Base-by-base conservation (phyloP, 2,888 invertebrate species). In the Coenonympha arcania region DNA sequence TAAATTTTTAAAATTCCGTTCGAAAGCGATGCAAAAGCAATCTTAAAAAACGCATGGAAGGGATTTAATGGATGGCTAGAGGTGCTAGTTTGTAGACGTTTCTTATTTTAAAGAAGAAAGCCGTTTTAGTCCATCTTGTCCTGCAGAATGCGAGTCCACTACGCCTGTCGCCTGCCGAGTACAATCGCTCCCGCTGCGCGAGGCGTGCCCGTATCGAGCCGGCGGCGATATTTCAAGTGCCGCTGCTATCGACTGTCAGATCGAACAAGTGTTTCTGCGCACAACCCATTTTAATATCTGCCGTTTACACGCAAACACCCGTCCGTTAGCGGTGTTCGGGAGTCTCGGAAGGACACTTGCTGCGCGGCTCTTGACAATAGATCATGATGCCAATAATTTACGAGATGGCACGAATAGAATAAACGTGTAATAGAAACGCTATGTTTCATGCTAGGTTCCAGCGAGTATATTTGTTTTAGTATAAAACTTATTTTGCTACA, bases 191-290 rank as follows among this genome's bases (percentile, higher is more conserved):
- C 79, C 75, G 76, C 76, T 76, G 78, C 63, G 71, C 68, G 65
- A 44, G 44, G 71, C 68, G 65, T 43, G 43, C 50, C 42, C 55
- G 62, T 80, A 79, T 78, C 79, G 65, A 59, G 58, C 57, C 49
- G 59, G 63, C 65, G 56, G 71, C 74, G 69, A 79, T 85, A 85
- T 80, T 78, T 85, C 79, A 84, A 79, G 57, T 65, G 68, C 59
- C 57, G 53, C 61, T 63, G 69, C 78, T 85, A 85, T 85, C 84
- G 82, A 80, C 78, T 79, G 83, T 84, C 84, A 81, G 73, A 85
- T 82, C 83, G 74, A 71, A 77, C 83, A 80, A 85, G 82, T 82
- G 81, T 83, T 79, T 73, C 77, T 74, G 71, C 70, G 71, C 67
- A 66, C 69, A 70, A 69, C 79, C 79, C 75, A 83, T 80, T 81